Base-by-base conservation (phyloP, 2,797 vertebrate species). In the Ciconia nigra region DNA sequence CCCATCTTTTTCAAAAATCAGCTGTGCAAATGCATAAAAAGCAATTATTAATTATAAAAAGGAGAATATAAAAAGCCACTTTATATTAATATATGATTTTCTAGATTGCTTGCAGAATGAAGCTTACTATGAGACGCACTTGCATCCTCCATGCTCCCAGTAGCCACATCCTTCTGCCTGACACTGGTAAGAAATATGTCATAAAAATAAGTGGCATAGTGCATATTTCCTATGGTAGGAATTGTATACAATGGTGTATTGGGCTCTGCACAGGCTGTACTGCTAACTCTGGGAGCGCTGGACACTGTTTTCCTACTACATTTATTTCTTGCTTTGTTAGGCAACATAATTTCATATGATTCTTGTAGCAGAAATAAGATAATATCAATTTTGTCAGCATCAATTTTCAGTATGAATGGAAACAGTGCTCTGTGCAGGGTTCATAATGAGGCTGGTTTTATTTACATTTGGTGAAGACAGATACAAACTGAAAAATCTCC, bases 101-200 rank as follows among this genome's bases (percentile, higher is more conserved):
- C 49, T 14, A 7, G 47, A 8, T 1, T 25, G 19, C 33, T 35
- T 7, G 2, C 13, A 42, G 81, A 52, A 9, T 4, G 25, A 69
- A 41, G 47, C 55, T 52, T 35, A 2, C 19, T 25, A 2, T 9
- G 62, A 55, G 79, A 28, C 15, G 13, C 12, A 26, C 20, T 46
- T 6, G 29, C 35, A 18, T 47, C 59, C 37, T 59, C 54, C 2
- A 0, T 22, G 57, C n/a, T 70, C 57, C 62, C 77, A 54, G 55
- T 13, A 39, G 49, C 35, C 77, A 9, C 87, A n/a, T 9, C 73
- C 41, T n/a, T 5, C 80, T 63, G 72, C 59, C 70, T 47, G 63
- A 16, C 28, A 14, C 35, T 0, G 25, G 4, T 11, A 10, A 42
- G 80, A 47, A 79, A 16, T 0, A 37, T 0, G 16, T 55, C 55